Base-by-base conservation (phyloP, 2,888 invertebrate genomes). In the Pseudeuparius sepicola region DNA sequence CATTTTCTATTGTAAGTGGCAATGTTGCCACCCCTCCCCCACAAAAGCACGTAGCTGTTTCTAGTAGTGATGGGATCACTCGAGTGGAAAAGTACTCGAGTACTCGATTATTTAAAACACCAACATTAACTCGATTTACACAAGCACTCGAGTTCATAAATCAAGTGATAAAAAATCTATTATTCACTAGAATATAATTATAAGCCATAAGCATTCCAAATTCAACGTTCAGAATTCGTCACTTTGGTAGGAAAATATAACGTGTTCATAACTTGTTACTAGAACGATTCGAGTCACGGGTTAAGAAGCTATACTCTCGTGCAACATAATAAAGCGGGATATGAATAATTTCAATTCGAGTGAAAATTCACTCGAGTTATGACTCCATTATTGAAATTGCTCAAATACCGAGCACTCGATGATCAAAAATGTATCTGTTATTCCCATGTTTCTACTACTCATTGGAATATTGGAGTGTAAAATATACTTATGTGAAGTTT, bases 201-300 rank as follows among this genome's bases (percentile, higher is more conserved):
- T 20, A 6, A n/a, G 20, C n/a, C n/a, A 20, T 20, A 7, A 7
- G n/a, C 20, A 6, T 20, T 7, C 20, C n/a, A 20, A n/a, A 20
- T 20, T 20, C n/a, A 20, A 20, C 20, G n/a, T 20, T 20, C 20
- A 20, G 20, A 20, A 20, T 20, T 20, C 20, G 20, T 20, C 20
- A n/a, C 20, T 20, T 20, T 20, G 6, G 20, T 20, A 20, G 20
- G n/a, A 20, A 20, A 7, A 6, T 6, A 20, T 7, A 20, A 7
- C 20, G n/a, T 20, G 20, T 6, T 20, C n/a, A n/a, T 7, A 7
- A 6, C 7, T 20, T 20, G n/a, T 20, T 20, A 20, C n/a, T 20
- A n/a, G n/a, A 20, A 20, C 20, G 20, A 20, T 20, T 20, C n/a
- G 20, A 20, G 20, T 20, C n/a, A 20, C 20, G n/a, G n/a, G n/a